These are phyloP conservation scores for Pteronura brasiliensis DNA, from an alignment of 2,113 vertebrate genomes.

Conservation along the genomic window DNA sequence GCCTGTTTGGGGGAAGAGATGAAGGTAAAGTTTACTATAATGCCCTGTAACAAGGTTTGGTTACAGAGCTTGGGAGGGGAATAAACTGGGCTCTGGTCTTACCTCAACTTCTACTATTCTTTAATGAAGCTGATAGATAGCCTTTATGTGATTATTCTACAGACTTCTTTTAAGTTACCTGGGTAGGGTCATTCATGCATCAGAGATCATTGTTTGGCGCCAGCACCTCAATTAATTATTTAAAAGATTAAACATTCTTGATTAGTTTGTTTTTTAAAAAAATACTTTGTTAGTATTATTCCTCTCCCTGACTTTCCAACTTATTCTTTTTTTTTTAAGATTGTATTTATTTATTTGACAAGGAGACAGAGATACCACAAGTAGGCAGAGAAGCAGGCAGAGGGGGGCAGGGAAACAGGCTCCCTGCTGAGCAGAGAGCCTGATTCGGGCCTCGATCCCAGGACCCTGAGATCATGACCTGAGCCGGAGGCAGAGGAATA, in stretches of 20 bases:
- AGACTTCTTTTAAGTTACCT: neutral
- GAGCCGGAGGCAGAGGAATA: no score
- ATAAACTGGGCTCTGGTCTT: neutral
- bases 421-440: no score
- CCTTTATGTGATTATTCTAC: neutral
- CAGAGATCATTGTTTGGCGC: neutral
- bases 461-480: no score
- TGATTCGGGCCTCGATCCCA: no score
- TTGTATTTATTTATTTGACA: no score
- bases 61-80: neutral
- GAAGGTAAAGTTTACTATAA: neutral
- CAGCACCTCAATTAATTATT: constrained; percentile 67
- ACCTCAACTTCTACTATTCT: neutral
- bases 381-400: no score
- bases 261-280: neutral
- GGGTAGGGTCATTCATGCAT: neutral
- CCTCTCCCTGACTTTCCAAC: constrained; percentile 37
- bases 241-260: constrained; percentile 47
- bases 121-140: neutral
- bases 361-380: no score
- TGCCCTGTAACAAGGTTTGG: neutral
- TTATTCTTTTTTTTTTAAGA: neutral
- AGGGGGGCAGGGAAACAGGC: no score
- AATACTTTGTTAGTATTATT: constrained; percentile 39
- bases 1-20: neutral